Conservation (phyloP, 2,888 invertebrate genomes). For the Melipona beecheii region DNA sequence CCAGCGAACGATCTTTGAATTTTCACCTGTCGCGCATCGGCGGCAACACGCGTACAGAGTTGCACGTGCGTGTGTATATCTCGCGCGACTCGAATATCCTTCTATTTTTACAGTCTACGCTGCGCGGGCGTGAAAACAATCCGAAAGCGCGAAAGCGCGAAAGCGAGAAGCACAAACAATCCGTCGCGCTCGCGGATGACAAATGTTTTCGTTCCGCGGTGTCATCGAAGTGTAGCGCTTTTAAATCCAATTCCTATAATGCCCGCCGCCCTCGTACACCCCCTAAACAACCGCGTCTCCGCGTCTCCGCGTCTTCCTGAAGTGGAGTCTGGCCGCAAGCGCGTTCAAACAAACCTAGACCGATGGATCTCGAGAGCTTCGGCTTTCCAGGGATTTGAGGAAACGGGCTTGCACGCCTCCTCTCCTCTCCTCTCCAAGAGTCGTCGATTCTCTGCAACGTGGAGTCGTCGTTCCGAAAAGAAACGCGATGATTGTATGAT, state of each 20-base stretch:
- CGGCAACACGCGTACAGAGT: background rate
- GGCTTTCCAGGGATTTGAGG: constrained; percentile 59
- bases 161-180: constrained; percentile 63
- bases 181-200: constrained; percentile 64
- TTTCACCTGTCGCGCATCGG: background rate
- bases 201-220: constrained; percentile 70
- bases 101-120: constrained; percentile 49
- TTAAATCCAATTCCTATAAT: constrained; percentile 78
- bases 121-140: constrained; percentile 42
- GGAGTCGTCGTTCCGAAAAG: constrained; percentile 41
- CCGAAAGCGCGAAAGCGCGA: constrained; percentile 41
- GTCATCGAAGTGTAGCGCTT: constrained; percentile 66
- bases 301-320: background rate
- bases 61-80: background rate
- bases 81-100: background rate
- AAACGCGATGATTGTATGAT: constrained; percentile 45
- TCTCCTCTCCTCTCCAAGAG: background rate
- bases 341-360: constrained; percentile 73
- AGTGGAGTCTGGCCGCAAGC: constrained; percentile 58
- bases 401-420: constrained; percentile 16
- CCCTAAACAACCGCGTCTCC: constrained; percentile 4
- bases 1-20: too few relatives aligned
- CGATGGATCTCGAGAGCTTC: constrained; percentile 64
- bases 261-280: constrained; percentile 27
- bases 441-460: constrained; percentile 19